A percentile compares a stretch with the other conserved stretches of the same genome.
These are phyloP conservation scores for Sitobion miscanthi DNA, from an alignment of 1,140 invertebrate species.

Conservation along the genomic window DNA sequence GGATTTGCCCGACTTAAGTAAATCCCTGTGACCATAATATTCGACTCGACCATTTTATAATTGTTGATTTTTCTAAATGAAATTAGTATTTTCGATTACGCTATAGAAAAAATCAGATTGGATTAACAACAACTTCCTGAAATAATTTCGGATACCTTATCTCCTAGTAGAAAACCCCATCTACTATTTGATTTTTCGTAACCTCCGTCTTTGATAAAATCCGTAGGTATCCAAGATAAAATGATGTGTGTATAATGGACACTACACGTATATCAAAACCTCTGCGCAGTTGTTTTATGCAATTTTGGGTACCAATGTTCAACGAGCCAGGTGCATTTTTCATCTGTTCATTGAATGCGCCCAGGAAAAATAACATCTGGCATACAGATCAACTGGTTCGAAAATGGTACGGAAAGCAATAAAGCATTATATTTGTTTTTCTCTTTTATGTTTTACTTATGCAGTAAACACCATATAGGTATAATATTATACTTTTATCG, in stretches of 20 bases:
- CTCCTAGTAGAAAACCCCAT: too few relatives aligned
- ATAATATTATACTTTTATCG: background rate
- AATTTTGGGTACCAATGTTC: constrained; percentile 46
- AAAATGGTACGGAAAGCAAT: background rate
- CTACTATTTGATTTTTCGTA: background rate
- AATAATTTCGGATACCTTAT: background rate
- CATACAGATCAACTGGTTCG: background rate
- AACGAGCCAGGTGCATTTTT: constrained; percentile 34
- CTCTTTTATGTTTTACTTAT: background rate
- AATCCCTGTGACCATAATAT: background rate
- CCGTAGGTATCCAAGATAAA: background rate
- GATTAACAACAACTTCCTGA: background rate
- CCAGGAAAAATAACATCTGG: constrained; percentile 29
- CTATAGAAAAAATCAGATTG: background rate
- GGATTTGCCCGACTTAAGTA: background rate
- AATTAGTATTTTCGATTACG: background rate
- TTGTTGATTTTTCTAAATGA: background rate
- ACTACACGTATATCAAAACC: background rate
- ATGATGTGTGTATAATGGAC: background rate
- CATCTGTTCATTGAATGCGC: background rate
- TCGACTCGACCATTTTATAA: background rate
- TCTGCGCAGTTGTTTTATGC: background rate
- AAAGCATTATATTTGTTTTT: background rate
- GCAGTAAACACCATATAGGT: background rate
- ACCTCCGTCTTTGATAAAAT: background rate